phyloP scores from a whole-genome alignment of 2,888 invertebrate genomes.

The Dryobota labecula region DNA sequence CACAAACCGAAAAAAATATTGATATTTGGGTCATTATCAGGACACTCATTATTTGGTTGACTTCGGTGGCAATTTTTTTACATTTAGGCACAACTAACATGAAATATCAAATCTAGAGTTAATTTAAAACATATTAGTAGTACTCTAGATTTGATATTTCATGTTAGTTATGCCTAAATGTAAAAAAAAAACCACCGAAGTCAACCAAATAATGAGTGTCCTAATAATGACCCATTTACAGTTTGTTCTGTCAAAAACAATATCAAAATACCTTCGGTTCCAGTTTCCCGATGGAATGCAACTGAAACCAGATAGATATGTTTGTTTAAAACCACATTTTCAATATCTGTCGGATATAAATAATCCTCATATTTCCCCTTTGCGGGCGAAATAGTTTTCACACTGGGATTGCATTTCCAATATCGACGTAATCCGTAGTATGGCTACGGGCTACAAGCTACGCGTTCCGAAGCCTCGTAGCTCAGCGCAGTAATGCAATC shows the following conservation, averaged over 20 bases:
- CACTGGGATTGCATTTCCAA: conserved; percentile 60
- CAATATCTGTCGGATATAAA: conserved; percentile 55
- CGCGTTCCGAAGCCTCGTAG: conserved; percentile 40
- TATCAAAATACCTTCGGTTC: neutral
- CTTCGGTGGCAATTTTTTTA: too few relatives aligned
- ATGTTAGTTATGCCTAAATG: too few relatives aligned
- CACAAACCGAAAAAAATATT: conserved; percentile 20
- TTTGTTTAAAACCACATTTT: conserved; percentile 42
- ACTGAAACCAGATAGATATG: conserved; percentile 26
- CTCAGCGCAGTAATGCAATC: conserved; percentile 35
- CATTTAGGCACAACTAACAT: too few relatives aligned
- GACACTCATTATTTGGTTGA: too few relatives aligned
- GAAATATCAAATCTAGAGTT: too few relatives aligned
- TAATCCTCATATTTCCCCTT: conserved; percentile 53
- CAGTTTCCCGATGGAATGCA: conserved; percentile 26
- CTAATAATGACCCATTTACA: too few relatives aligned
- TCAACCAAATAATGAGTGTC: too few relatives aligned
- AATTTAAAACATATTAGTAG: too few relatives aligned
- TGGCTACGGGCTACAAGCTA: conserved; percentile 40
- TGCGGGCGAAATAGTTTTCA: conserved; percentile 54
- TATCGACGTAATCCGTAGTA: conserved; percentile 55
- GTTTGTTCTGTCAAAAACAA: conserved; percentile 2
- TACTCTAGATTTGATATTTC: too few relatives aligned
- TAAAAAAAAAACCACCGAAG: too few relatives aligned
- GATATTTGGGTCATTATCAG: too few relatives aligned